Evolutionary conservation across 2,113 vertebrate genomes (phyloP).

Genomic region (Limanda limanda): DNA sequence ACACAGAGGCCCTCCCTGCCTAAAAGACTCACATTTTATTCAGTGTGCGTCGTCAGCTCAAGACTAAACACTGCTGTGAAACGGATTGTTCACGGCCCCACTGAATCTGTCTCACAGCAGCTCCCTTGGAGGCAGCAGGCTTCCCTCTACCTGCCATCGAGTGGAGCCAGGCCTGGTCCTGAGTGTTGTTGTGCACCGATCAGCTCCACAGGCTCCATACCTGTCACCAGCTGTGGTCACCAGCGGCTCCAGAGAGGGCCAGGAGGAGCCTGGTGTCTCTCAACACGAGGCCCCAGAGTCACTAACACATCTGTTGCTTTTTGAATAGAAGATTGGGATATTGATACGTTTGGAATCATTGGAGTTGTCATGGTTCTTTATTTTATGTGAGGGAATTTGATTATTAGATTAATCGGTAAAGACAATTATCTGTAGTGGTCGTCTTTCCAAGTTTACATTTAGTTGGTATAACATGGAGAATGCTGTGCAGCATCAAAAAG

Average conservation of each 20-base stretch:
- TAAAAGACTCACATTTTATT: constrained; percentile 49
- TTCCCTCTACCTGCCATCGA: constrained; percentile 32
- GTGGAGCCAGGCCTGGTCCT: constrained; percentile 14
- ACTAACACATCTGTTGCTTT: neutral
- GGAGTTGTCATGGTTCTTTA: no score
- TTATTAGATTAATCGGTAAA: neutral
- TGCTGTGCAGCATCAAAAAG: no score
- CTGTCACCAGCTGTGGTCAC: neutral
- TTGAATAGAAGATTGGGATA: neutral
- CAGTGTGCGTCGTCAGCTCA: constrained; percentile 40
- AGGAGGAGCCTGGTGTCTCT: neutral
- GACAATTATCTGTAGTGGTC: neutral
- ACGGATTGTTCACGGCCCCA: constrained; percentile 50
- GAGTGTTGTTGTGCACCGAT: neutral
- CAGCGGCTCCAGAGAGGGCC: neutral
- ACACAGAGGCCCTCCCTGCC: constrained; percentile 42
- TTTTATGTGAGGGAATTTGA: neutral
- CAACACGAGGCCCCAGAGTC: neutral
- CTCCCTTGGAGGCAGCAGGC: neutral
- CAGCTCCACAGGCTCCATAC: constrained; percentile 1
- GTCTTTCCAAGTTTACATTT: neutral
- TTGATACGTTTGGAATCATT: neutral
- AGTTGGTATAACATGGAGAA: neutral
- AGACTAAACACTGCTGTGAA: constrained; percentile 46
- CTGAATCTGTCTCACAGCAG: constrained; percentile 51